Conservation (phyloP, 2,113 vertebrate genomes). For the Telmatochromis sp. region DNA sequence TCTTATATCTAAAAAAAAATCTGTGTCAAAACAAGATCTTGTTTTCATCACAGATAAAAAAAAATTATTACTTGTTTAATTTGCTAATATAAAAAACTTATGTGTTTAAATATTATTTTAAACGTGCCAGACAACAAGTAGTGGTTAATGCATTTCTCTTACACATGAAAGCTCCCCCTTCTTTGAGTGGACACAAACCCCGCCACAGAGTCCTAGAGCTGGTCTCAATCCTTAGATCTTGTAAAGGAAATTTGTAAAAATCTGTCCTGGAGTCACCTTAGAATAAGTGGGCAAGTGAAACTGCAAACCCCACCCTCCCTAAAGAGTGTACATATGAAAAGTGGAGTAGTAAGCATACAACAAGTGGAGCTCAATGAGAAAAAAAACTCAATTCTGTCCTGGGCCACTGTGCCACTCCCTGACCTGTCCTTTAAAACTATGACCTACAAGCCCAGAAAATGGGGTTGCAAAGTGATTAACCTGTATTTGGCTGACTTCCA, state of each 20-base stretch:
- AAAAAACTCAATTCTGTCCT: neutral
- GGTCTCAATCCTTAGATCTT: neutral
- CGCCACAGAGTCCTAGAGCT: neutral
- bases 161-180: neutral
- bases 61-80: neutral
- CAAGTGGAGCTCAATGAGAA: neutral
- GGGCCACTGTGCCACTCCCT: neutral
- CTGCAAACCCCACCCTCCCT: neutral
- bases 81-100: neutral
- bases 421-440: neutral
- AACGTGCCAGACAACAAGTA: neutral
- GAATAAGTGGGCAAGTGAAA: neutral
- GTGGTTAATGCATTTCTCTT: neutral
- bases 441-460: neutral
- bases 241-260: neutral
- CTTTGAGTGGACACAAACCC: neutral
- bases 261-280: neutral
- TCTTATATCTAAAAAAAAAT: neutral
- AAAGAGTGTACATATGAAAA: neutral
- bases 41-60: neutral
- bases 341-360: neutral
- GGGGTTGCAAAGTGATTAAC: neutral
- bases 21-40: neutral
- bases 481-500: neutral
- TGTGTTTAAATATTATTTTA: neutral